phyloP scores from a whole-genome alignment of 1,140 invertebrate genomes.

The Heliconius eleuchia region DNA sequence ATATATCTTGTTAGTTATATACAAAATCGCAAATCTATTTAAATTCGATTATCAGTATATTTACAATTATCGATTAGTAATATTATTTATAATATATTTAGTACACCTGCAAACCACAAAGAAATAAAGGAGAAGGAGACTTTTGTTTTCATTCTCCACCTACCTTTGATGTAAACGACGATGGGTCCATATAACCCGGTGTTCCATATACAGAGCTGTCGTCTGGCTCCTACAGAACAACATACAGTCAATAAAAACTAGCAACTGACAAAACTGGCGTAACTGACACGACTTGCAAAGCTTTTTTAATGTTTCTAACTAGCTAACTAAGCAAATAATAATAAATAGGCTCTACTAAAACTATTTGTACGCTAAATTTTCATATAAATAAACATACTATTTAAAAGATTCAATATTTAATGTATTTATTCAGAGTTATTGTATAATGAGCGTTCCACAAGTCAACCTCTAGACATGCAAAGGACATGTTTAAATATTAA shows the following conservation, averaged over 20 bases:
- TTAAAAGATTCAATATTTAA: background rate
- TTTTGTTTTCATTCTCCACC: background rate
- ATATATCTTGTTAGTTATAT: background rate
- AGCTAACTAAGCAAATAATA: background rate
- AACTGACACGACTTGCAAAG: background rate
- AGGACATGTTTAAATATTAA: background rate
- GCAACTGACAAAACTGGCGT: background rate
- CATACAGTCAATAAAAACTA: background rate
- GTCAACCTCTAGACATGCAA: background rate
- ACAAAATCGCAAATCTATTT: too few relatives aligned
- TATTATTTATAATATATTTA: background rate
- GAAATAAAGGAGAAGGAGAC: background rate
- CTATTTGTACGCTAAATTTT: background rate
- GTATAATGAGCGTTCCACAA: background rate
- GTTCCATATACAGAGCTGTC: constrained; percentile 88
- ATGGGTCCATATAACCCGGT: constrained; percentile 94
- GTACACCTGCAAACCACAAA: background rate
- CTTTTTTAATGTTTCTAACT: background rate
- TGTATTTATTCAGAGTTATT: constrained; percentile 2
- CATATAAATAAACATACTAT: background rate
- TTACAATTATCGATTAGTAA: background rate
- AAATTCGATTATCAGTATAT: background rate
- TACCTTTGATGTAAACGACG: constrained; percentile 85
- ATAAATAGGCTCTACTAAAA: background rate
- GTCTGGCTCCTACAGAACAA: constrained; percentile 81